These are phyloP conservation scores for Sakesphorus luctuosus DNA, from an alignment of 2,113 vertebrate genomes.

Conservation along the genomic window DNA sequence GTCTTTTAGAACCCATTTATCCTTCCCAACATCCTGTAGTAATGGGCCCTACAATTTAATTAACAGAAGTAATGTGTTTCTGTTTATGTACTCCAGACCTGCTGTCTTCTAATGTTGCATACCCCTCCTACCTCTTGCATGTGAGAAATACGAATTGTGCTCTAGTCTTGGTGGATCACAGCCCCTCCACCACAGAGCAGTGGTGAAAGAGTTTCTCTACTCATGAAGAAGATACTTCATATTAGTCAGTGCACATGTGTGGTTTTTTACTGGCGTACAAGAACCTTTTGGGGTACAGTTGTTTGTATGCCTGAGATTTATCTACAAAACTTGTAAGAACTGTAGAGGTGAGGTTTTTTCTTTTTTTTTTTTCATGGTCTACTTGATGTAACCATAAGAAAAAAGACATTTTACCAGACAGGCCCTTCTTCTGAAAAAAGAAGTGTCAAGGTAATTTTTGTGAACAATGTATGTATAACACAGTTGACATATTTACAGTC, in stretches of 20 bases:
- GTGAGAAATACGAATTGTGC: background rate
- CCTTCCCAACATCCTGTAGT: background rate
- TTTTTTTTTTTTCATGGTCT: background rate
- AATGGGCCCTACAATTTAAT: conserved; percentile 8
- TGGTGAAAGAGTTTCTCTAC: background rate
- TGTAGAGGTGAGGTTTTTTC: accelerated
- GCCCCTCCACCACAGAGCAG: background rate
- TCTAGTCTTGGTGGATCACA: background rate
- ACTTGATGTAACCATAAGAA: background rate
- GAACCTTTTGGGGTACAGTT: background rate
- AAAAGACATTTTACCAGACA: background rate
- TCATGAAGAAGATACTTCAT: background rate
- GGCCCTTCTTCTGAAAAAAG: background rate
- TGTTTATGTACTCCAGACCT: conserved; percentile 1
- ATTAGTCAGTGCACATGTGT: accelerated
- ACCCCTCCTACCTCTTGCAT: background rate
- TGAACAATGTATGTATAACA: background rate
- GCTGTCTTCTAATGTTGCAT: background rate
- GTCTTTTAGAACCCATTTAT: background rate
- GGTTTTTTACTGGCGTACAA: background rate
- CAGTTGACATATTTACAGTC: background rate
- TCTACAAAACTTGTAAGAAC: background rate
- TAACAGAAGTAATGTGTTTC: background rate
- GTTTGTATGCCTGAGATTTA: background rate
- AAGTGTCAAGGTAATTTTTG: background rate